Evolutionary conservation across 35 echinoderm and acorn worm species (phyloP).

Genomic region (Apostichopus californicus): DNA sequence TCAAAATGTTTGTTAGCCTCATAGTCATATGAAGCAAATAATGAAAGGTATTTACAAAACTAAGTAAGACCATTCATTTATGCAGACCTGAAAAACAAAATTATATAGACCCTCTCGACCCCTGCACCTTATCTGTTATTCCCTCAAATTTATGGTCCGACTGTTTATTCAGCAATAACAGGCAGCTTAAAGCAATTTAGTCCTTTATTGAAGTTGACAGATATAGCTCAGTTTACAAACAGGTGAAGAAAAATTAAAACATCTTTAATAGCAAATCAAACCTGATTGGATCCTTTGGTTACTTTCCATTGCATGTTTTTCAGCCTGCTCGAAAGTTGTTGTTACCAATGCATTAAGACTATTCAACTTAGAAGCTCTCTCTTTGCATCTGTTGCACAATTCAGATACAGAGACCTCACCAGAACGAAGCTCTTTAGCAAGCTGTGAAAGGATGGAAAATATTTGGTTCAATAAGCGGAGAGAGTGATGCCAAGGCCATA

Average conservation of each 20-base stretch:
- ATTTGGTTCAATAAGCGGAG: too few relatives aligned
- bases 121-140: too few relatives aligned
- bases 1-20: too few relatives aligned
- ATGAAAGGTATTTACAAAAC: too few relatives aligned
- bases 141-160: too few relatives aligned
- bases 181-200: not conserved
- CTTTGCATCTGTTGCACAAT: slow-evolving; percentile 50
- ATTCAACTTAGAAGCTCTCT: slow-evolving; percentile 47
- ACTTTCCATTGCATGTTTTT: slow-evolving; percentile 52
- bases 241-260: too few relatives aligned
- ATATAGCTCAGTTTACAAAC: not conserved
- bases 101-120: not conserved
- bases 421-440: slow-evolving; percentile 51
- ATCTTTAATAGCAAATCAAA: not conserved
- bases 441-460: slow-evolving; percentile 13
- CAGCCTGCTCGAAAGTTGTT: slow-evolving; percentile 52
- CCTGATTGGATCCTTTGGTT: slow-evolving; percentile 56
- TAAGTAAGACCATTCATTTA: too few relatives aligned
- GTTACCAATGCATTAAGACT: slow-evolving; percentile 78
- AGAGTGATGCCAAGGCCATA: too few relatives aligned
- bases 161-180: not conserved
- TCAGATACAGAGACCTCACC: slow-evolving; percentile 44
- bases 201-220: not conserved
- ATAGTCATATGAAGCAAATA: too few relatives aligned
- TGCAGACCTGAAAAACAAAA: too few relatives aligned